Evolutionary conservation across 2,888 invertebrate species (phyloP).

Genomic region (Microchrysa polita): DNA sequence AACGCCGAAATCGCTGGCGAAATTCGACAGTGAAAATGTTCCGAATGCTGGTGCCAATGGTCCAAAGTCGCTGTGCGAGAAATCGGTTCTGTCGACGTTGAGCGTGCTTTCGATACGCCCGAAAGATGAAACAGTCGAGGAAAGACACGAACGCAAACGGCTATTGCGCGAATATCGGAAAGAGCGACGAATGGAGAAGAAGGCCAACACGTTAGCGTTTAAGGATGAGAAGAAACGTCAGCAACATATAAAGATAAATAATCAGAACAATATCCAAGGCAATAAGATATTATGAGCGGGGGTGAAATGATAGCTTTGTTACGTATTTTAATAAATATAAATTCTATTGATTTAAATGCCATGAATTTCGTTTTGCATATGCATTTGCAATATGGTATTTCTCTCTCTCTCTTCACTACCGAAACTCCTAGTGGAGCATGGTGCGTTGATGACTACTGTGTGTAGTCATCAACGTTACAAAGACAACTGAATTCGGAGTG

Average conservation of each 20-base stretch:
- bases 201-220: conserved; percentile 82
- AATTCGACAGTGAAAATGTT: conserved; percentile 68
- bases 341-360: too few species aligned
- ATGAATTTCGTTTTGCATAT: too few species aligned
- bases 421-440: too few species aligned
- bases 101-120: conserved; percentile 76
- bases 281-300: conserved; percentile 69
- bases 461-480: too few species aligned
- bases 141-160: conserved; percentile 80
- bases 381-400: too few species aligned
- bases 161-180: conserved; percentile 80
- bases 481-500: too few species aligned
- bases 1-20: conserved; percentile 75
- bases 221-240: conserved; percentile 86
- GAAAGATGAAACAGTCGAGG: conserved; percentile 81
- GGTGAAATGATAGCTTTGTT: conserved; percentile 1
- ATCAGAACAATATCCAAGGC: conserved; percentile 77
- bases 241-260: conserved; percentile 80
- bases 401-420: too few species aligned
- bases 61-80: conserved; percentile 69
- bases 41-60: conserved; percentile 60
- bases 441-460: too few species aligned
- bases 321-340: not conserved
- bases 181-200: conserved; percentile 83
- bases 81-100: conserved; percentile 74